Evolutionary conservation across 2,797 vertebrate genomes (phyloP), one percentile per base, ranked within the genome.

Genomic region (Tragopan temminckii): DNA sequence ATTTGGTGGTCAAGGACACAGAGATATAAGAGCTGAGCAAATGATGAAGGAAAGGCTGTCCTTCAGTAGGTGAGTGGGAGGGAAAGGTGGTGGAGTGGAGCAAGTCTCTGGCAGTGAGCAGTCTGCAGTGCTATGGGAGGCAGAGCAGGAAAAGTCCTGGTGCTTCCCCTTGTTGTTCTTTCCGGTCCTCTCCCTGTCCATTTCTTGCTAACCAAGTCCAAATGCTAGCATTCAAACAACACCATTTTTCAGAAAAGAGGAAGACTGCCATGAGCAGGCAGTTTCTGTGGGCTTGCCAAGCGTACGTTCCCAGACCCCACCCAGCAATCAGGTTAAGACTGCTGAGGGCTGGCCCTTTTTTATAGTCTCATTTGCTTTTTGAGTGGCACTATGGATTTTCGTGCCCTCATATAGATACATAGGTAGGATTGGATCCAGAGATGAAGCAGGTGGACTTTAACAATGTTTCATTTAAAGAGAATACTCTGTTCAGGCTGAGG

Each of bases 321-420:
- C 81, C 93, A 74, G 79, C 74, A 88, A 81, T 79, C 50, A 52
- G 35, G 55, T 45, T 74, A 53, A 87, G 84, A 66, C 9, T 43
- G 50, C 78, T 62, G 19, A 83, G 62, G 80, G 24, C 53, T 69
- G 68, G 78, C 43, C 87, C 67, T 67, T 86, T 94, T 96, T 88
- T 81, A 91, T 77, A 70, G 80, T 70, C 79, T 57, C 63, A 69
- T 70, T 88, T 85, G 31, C 50, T 71, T 59, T 92, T 18, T 48
- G 78, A 1, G 0, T 14, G 50, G 43, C 1, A 1, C 40, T 70
- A 20, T 2, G 68, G 46, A 67, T 69, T 86, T 86, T 70, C 29
- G 27, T 79, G 52, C 43, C 19, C 88, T 69, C 43, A 16, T 25
- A 40, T 10, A 78, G 35, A 62, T 31, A 58, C 35, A 24, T 31